phyloP scores from a whole-genome alignment of 2,888 invertebrate genomes.

The Julus scandinavius region DNA sequence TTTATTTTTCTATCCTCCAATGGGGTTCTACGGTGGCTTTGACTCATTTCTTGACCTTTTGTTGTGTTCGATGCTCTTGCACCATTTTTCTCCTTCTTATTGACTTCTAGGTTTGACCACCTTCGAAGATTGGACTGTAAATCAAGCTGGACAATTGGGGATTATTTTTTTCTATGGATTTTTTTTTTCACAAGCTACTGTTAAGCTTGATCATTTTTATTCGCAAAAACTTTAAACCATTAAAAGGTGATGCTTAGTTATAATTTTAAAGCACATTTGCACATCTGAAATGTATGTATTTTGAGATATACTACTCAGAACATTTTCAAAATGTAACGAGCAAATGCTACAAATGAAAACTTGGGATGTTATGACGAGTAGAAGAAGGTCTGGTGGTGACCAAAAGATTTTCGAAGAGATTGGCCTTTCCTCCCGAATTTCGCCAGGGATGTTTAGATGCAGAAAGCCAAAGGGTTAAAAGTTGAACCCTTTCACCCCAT shows the following conservation, averaged over 20 bases:
- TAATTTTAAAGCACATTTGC: too few relatives aligned
- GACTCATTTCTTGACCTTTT: conserved; percentile 39
- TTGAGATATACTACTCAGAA: too few relatives aligned
- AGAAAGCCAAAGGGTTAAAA: not conserved
- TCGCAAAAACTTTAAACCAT: not conserved
- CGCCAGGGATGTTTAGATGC: too few relatives aligned
- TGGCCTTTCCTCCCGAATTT: not conserved
- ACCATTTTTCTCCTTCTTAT: not conserved
- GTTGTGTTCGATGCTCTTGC: not conserved
- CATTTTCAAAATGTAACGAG: not conserved
- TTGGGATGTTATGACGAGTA: too few relatives aligned
- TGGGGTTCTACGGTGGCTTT: not conserved
- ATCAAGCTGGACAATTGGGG: conserved; percentile 18
- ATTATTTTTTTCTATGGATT: not conserved
- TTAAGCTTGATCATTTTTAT: not conserved
- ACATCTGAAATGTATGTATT: too few relatives aligned
- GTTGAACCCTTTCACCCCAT: not conserved
- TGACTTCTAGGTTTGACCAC: not conserved
- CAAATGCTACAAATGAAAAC: not conserved
- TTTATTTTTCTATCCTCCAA: conserved; percentile 35
- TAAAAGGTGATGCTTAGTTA: not conserved
- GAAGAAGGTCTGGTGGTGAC: not conserved
- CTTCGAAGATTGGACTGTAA: conserved; percentile 15
- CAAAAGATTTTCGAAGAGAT: not conserved
- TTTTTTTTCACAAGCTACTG: not conserved